Percentiles rank a stretch among this genome's conserved stretches.
Evolutionary conservation across 1,140 invertebrate genomes (phyloP).

Genomic region (Neodiprion fabricii): DNA sequence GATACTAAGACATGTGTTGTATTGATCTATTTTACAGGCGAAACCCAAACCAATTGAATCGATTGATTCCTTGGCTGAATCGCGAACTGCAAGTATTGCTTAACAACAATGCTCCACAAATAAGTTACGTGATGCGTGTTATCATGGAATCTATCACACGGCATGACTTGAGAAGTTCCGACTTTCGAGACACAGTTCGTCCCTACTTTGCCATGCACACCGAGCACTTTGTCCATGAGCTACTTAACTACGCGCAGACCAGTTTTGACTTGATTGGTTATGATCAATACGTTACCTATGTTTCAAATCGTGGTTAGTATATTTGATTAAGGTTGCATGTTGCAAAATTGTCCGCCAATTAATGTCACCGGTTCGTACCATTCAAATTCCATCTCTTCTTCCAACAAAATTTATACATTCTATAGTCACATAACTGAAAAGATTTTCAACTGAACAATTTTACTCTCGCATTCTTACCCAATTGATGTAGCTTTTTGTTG

Average conservation of each 20-base stretch:
- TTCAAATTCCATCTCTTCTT: not conserved
- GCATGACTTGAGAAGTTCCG: conserved; percentile 74
- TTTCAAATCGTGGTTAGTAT: conserved; percentile 7
- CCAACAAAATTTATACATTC: no score
- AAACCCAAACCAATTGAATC: conserved; percentile 79
- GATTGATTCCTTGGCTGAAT: conserved; percentile 87
- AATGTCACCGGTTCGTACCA: no score
- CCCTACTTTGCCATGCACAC: conserved; percentile 68
- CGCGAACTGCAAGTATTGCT: conserved; percentile 81
- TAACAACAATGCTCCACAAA: conserved; percentile 65
- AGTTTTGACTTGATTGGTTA: conserved; percentile 84
- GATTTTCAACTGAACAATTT: not conserved
- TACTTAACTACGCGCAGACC: conserved; percentile 84
- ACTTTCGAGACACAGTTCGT: conserved; percentile 71
- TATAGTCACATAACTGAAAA: no score
- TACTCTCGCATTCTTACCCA: not conserved
- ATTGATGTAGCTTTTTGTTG: no score
- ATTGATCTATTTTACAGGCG: conserved; percentile 63
- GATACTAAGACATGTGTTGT: conserved; percentile 4
- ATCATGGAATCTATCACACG: conserved; percentile 74
- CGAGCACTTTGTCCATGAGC: conserved; percentile 88
- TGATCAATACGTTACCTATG: conserved; percentile 64
- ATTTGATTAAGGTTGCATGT: not conserved
- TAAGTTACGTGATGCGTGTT: conserved; percentile 70
- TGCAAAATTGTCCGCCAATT: no score